These are phyloP conservation scores for Hirtodrosophila confusa DNA, from an alignment of 2,888 invertebrate species.

Conservation along the genomic window DNA sequence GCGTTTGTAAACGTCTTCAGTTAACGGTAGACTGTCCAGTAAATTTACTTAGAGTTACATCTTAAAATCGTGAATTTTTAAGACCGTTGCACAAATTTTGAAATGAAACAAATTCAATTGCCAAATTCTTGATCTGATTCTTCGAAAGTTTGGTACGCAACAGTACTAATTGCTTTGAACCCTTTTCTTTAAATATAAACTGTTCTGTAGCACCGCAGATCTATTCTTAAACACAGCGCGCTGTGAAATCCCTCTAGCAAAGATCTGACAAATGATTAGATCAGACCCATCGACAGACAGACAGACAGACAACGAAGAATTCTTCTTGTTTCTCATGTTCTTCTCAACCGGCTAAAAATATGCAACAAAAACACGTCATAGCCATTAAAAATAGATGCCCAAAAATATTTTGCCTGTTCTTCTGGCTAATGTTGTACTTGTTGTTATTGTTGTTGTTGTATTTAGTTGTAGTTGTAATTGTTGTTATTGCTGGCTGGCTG, in stretches of 20 bases:
- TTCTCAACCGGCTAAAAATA: constrained; percentile 61
- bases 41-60: no score
- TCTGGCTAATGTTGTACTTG: constrained; percentile 43
- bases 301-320: constrained; percentile 20
- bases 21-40: no score
- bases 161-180: constrained; percentile 36
- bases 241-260: constrained; percentile 20
- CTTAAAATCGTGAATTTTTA: no score
- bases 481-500: constrained; percentile 25
- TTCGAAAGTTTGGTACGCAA: neutral
- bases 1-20: no score
- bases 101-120: constrained; percentile 6
- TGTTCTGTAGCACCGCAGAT: constrained; percentile 13
- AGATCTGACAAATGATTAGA: constrained; percentile 28
- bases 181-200: constrained; percentile 55
- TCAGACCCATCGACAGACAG: constrained; percentile 23
- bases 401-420: constrained; percentile 66
- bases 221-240: constrained; percentile 36
- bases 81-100: no score
- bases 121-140: constrained; percentile 22
- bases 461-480: constrained; percentile 6
- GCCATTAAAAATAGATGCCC: constrained; percentile 70
- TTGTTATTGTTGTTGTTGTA: constrained; percentile 15
- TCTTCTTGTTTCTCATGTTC: constrained; percentile 18
- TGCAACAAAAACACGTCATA: constrained; percentile 78